phyloP scores from a whole-genome alignment of 2,797 vertebrate genomes.

The Sebastes miniatus region DNA sequence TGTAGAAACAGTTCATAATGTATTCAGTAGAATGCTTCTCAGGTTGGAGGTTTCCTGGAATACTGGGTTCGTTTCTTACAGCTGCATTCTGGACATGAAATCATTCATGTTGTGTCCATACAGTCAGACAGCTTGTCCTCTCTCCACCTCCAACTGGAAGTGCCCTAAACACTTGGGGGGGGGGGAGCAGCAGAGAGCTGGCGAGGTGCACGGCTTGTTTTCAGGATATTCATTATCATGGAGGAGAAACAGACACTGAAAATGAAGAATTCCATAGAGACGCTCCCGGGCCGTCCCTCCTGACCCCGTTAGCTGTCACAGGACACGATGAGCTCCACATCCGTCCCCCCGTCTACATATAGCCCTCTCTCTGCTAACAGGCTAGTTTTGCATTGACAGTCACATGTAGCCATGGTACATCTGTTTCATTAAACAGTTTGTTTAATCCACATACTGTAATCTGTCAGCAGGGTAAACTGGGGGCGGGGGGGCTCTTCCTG shows the following conservation, averaged over 20 bases:
- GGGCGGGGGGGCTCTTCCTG: background rate
- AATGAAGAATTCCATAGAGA: constrained; percentile 30
- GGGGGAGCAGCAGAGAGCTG: background rate
- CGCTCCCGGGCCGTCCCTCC: background rate
- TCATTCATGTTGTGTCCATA: background rate
- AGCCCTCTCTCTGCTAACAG: constrained; percentile 5
- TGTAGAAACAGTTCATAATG: no score
- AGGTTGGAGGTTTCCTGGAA: no score
- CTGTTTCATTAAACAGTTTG: background rate
- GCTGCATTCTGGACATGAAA: no score
- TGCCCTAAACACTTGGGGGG: no score
- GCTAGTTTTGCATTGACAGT: constrained; percentile 10
- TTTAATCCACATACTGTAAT: background rate
- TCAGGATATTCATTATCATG: constrained; percentile 1
- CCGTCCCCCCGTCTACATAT: background rate
- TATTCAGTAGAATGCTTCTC: no score
- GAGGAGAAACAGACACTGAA: constrained; percentile 68
- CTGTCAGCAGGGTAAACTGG: background rate
- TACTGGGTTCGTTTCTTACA: no score
- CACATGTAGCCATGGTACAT: background rate
- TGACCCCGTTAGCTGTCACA: background rate
- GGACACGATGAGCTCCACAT: background rate
- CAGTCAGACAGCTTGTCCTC: background rate
- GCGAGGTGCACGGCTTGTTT: background rate
- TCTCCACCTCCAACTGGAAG: no score